Evolutionary conservation across 2,113 vertebrate genomes (phyloP).

Genomic region (Nycticebus coucang): DNA sequence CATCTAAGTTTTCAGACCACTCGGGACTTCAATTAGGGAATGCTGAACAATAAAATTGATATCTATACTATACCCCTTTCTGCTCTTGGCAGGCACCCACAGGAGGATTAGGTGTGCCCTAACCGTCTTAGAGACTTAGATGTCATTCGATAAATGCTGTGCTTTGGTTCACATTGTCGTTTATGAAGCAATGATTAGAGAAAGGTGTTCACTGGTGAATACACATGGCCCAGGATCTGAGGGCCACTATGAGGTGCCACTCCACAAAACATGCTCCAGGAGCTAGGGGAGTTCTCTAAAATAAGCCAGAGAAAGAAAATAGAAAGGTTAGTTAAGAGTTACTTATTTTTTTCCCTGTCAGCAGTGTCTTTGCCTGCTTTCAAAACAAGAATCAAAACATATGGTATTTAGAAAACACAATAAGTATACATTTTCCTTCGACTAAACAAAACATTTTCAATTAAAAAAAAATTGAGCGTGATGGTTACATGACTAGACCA

Average conservation of each 20-base stretch:
- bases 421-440: constrained; percentile 41
- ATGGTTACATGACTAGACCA: constrained; percentile 66
- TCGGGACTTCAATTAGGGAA: constrained; percentile 42
- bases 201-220: background rate
- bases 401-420: constrained; percentile 49
- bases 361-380: constrained; percentile 6
- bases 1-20: constrained; percentile 42
- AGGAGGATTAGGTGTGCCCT: constrained; percentile 36
- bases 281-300: background rate
- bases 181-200: background rate
- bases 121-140: background rate
- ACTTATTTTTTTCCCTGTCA: background rate
- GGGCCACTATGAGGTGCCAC: background rate
- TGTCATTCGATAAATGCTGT: constrained; percentile 30
- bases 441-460: constrained; percentile 49
- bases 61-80: background rate
- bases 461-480: background rate
- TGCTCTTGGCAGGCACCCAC: constrained; percentile 35
- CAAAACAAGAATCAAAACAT: constrained; percentile 28
- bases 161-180: background rate
- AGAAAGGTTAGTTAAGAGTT: background rate
- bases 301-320: background rate
- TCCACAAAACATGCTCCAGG: background rate
- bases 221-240: background rate
- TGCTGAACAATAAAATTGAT: constrained; percentile 21